Conservation (phyloP, 2,888 invertebrate species). For the Eilema depressum region DNA sequence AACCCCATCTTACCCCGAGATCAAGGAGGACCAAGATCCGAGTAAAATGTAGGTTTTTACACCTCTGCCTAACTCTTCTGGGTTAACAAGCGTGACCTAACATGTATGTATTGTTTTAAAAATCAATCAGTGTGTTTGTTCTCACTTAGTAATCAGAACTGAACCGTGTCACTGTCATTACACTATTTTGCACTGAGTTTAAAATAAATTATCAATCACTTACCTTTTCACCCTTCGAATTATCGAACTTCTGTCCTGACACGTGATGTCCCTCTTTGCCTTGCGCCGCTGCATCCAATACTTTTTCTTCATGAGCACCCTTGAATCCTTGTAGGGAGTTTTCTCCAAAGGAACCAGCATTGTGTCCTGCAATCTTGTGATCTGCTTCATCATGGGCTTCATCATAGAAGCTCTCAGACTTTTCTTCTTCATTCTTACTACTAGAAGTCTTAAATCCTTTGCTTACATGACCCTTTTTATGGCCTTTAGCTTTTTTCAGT, state of each 20-base stretch:
- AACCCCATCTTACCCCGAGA: not conserved
- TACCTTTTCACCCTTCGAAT: conserved; percentile 87
- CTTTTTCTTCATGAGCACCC: conserved; percentile 87
- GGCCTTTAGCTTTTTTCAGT: conserved; percentile 85
- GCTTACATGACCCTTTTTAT: conserved; percentile 89
- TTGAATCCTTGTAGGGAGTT: conserved; percentile 86
- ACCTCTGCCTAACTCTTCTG: not conserved
- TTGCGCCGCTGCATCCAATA: conserved; percentile 85
- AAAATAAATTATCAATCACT: conserved; percentile 25
- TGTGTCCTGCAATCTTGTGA: conserved; percentile 85
- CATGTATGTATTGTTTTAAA: too few species aligned
- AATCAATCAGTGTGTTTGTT: not conserved
- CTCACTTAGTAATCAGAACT: not conserved
- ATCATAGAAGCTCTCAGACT: conserved; percentile 89
- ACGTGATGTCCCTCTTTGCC: conserved; percentile 88
- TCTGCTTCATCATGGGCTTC: conserved; percentile 89
- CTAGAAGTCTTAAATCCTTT: conserved; percentile 90
- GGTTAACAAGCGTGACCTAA: too few species aligned
- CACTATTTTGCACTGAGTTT: not conserved
- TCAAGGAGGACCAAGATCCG: too few species aligned
- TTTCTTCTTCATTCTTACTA: conserved; percentile 89
- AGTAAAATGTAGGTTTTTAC: not conserved
- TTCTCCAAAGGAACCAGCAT: conserved; percentile 87
- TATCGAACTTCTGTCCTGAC: conserved; percentile 85
- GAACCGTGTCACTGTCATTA: not conserved